Evolutionary conservation across 1,140 invertebrate species (phyloP).

Genomic region (Steinernema khuongi): DNA sequence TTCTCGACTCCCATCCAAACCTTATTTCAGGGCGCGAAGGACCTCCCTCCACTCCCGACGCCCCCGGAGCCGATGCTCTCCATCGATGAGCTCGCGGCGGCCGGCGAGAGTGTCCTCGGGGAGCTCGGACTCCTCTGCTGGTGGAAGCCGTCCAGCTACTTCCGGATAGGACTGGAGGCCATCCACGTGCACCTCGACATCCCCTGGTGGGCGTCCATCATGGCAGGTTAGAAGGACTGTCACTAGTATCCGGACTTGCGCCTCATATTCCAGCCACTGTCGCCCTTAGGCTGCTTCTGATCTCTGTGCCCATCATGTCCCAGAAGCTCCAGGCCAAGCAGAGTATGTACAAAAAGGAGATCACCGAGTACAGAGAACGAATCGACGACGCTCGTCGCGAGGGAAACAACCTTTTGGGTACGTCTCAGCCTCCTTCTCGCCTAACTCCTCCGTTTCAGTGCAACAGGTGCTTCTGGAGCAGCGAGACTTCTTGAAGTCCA

Average conservation of each 20-base stretch:
- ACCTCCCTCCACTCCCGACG: conserved; percentile 19
- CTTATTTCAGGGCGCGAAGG: background rate
- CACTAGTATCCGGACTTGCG: background rate
- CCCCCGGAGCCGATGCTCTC: conserved; percentile 20
- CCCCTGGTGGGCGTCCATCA: conserved; percentile 35
- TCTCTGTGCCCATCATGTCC: conserved; percentile 49
- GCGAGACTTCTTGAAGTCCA: conserved; percentile 44
- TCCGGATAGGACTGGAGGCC: conserved; percentile 33
- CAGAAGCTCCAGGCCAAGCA: conserved; percentile 49
- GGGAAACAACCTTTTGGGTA: conserved; percentile 47
- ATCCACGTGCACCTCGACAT: conserved; percentile 33
- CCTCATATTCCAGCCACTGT: conserved; percentile 43
- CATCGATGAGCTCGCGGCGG: conserved; percentile 26
- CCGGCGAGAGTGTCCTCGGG: conserved; percentile 30
- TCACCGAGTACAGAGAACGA: conserved; percentile 43
- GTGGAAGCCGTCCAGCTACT: conserved; percentile 39
- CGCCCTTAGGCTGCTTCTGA: conserved; percentile 41
- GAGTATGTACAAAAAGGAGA: conserved; percentile 40
- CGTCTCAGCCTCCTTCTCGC: background rate
- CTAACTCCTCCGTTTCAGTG: conserved; percentile 28
- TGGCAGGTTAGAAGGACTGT: conserved; percentile 19
- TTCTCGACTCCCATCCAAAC: background rate
- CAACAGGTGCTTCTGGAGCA: conserved; percentile 55
- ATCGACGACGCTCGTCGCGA: conserved; percentile 46
- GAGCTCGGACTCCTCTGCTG: conserved; percentile 30